Evolutionary conservation across 1,140 invertebrate species (phyloP), one percentile per base, ranked within the genome.

Genomic region (Bactericera cockerelli): DNA sequence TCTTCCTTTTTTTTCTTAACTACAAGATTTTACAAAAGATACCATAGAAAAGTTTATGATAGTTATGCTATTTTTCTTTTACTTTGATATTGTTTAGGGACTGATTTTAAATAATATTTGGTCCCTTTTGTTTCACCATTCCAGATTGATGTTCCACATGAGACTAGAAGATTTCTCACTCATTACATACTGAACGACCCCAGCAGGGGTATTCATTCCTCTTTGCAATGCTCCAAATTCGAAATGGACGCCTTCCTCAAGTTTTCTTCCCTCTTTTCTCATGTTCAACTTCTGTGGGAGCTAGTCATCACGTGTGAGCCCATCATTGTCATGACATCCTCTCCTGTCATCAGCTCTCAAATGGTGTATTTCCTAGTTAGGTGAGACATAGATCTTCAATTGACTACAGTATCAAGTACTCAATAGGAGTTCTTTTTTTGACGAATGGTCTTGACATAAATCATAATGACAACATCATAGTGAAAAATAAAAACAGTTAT

Each of bases 251-350:
- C 89, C 63, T 93, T 92, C 75, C 79, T 80, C 67, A 84, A 82
- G 67, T 74, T 97, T 62, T 79, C 82, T 54, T 85, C 85, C 64
- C 81, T 98, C 62, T 75, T 99, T 66, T 85, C 57, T 63, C 92
- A 99, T 72, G 77, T 98, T 62, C 94, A 98, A 74, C 76, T 97
- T 63, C 71, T 99, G 55, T 99, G 96, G 96, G 96, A 99, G 75
- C 71, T 99, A 38, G 87, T 98, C 8, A 76, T 99, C 42, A 87
- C 89, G 33, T 86, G 86, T 25, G 93, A 98, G 73, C 92, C 93
- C 24, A 82, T 98, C 64, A 89, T 98, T 53, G 91, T 98, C 0
- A 96, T 98, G 82, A 89, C 91, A 38, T 81, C 88, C 62, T 92
- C 90, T 24, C 95, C 96, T 1, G 85, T 87, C 53, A 81, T 86